Evolutionary conservation across 2,113 vertebrate species (phyloP).

Genomic region (Heloderma charlesbogerti): DNA sequence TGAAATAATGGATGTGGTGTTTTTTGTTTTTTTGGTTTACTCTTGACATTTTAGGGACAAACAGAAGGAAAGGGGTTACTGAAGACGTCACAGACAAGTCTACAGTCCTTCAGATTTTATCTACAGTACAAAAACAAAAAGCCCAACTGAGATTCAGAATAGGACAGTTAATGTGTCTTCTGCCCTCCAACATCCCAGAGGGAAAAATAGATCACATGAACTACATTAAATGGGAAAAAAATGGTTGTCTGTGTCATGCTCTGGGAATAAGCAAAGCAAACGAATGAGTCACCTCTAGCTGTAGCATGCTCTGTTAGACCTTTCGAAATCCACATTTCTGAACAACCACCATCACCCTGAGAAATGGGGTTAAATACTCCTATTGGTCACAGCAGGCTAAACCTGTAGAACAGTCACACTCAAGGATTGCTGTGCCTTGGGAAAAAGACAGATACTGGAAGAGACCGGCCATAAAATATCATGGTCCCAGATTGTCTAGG

Average conservation of each 20-base stretch:
- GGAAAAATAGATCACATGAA: neutral
- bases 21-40: neutral
- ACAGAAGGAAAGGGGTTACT: accelerated
- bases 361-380: neutral
- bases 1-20: slow-evolving; percentile 2
- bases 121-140: neutral
- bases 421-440: too few relatives aligned
- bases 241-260: neutral
- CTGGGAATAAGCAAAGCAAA: neutral
- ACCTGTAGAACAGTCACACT: too few relatives aligned
- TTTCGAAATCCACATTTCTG: neutral
- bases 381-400: neutral
- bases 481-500: neutral
- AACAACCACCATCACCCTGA: neutral
- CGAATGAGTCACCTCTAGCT: neutral
- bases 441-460: neutral
- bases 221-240: neutral
- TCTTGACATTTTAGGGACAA: slow-evolving; percentile 15
- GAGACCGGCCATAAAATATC: neutral
- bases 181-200: neutral
- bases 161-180: neutral
- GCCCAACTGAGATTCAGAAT: neutral
- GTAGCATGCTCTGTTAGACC: neutral
- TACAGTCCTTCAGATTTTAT: neutral
- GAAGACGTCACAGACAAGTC: neutral